Percentiles rank a stretch among this genome's conserved stretches.
Evolutionary conservation across 2,888 invertebrate species (phyloP).

Genomic region (Cerastoderma edule): DNA sequence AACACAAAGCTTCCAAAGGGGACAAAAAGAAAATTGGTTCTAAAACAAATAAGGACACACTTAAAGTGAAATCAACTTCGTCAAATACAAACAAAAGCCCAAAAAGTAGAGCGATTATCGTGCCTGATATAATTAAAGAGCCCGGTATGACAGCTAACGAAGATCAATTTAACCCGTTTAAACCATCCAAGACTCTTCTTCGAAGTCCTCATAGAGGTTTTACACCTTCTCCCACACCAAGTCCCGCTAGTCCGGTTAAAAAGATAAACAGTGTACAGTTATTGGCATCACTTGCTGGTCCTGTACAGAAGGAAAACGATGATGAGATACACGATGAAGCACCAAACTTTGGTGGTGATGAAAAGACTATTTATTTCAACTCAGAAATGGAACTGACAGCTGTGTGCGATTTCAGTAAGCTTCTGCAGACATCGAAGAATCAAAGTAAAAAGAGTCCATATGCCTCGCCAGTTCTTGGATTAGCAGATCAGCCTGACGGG

Average conservation of each 20-base stretch:
- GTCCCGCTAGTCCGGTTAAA: constrained; percentile 24
- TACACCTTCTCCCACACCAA: background rate
- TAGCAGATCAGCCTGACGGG: no score
- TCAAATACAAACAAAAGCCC: no score
- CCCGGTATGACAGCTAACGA: background rate
- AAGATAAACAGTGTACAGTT: constrained; percentile 39
- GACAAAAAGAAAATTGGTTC: background rate
- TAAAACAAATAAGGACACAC: background rate
- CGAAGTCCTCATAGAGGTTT: constrained; percentile 29
- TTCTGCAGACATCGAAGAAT: constrained; percentile 41
- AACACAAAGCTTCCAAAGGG: background rate
- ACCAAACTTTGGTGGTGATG: constrained; percentile 38
- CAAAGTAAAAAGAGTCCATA: constrained; percentile 20
- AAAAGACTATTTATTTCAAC: constrained; percentile 68
- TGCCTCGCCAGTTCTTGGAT: no score
- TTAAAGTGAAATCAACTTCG: background rate
- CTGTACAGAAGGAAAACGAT: constrained; percentile 9
- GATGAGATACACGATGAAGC: constrained; percentile 25
- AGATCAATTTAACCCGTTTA: constrained; percentile 39
- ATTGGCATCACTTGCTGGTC: constrained; percentile 29
- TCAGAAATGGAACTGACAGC: constrained; percentile 75
- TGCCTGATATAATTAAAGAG: no score
- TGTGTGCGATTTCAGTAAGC: constrained; percentile 26
- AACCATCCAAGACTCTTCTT: constrained; percentile 45
- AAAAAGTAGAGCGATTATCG: no score